Base-by-base conservation (phyloP, 1,140 invertebrate species). In the Drosophila bifasciata region DNA sequence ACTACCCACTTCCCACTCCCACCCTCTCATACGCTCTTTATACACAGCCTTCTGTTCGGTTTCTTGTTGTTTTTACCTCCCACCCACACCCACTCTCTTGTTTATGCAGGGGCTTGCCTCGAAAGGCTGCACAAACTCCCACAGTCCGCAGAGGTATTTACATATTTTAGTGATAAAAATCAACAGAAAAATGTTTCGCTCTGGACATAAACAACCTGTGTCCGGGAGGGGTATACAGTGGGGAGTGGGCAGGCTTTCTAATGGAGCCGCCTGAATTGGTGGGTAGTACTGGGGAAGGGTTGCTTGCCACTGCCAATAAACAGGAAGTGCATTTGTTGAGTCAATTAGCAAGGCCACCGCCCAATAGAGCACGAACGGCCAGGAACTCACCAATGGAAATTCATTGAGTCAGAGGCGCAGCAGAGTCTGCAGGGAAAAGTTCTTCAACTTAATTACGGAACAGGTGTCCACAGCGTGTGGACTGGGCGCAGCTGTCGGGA, bases 81-180 rank as follows among this genome's bases (percentile, higher is more conserved):
- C 28, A 50, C 46, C 55, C 13, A 39, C 43, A n/a, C n/a, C n/a
- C 49, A n/a, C 53, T 43, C 44, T 32, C 75, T 61, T 86, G 76
- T 86, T 80, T 84, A 88, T 76, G 77, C 74, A 74, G n/a, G 23
- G 41, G 77, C 77, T 67, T 43, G 56, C 46, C 77, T 72, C 45
- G 56, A 36, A 83, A 86, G 88, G 81, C 81, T 86, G 81, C 77
- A 86, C 50, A 86, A 86, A 78, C 81, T 86, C 81, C 69, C 81
- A 86, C 81, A 86, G 69, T 60, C 63, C 63, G 62, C 49, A 70
- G 66, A 77, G 77, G 81, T 86, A 86, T 86, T 86, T 88, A 86
- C 81, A 86, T 86, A 88, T 86, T 86, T 86, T 86, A 81, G 77
- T 86, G 81, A 86, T 86, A 86, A 86, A 88, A 86, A 86, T 88